Evolutionary conservation across 2,797 vertebrate species (phyloP).

Genomic region (Arctocebus calabarensis): DNA sequence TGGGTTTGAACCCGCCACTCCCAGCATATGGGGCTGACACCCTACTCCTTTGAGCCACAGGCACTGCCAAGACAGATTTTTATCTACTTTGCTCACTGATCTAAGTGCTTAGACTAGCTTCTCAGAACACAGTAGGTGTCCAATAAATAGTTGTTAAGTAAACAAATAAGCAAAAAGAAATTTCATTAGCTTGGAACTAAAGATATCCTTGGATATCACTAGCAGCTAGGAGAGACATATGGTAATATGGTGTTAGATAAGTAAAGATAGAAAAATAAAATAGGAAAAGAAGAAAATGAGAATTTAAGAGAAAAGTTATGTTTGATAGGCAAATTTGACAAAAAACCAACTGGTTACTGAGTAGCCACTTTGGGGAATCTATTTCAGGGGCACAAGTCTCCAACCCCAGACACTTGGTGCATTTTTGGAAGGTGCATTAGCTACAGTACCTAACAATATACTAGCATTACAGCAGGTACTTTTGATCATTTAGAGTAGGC

Average conservation of each 20-base stretch:
- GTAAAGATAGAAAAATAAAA: conserved; percentile 23
- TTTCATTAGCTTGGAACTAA: conserved; percentile 33
- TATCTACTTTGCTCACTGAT: not conserved
- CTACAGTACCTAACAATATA: not conserved
- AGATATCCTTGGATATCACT: not conserved
- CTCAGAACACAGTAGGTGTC: not conserved
- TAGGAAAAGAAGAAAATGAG: conserved; percentile 18
- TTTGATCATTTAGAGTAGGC: not conserved
- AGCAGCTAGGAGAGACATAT: not conserved
- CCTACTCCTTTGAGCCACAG: no score
- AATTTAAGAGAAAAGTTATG: conserved; percentile 42
- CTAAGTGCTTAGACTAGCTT: not conserved
- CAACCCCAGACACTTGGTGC: not conserved
- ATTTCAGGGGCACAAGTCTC: not conserved
- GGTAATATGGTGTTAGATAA: not conserved
- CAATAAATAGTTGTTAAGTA: conserved; percentile 31
- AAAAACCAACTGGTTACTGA: not conserved
- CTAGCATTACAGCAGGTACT: not conserved
- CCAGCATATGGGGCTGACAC: no score
- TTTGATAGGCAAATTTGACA: not conserved
- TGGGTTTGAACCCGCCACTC: no score
- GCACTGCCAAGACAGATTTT: not conserved
- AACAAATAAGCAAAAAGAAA: not conserved
- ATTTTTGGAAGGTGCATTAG: not conserved
- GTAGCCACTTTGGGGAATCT: not conserved